Evolutionary conservation across 2,797 vertebrate genomes (phyloP), one percentile per base, ranked within the genome.

Genomic region (Tangara arthus): DNA sequence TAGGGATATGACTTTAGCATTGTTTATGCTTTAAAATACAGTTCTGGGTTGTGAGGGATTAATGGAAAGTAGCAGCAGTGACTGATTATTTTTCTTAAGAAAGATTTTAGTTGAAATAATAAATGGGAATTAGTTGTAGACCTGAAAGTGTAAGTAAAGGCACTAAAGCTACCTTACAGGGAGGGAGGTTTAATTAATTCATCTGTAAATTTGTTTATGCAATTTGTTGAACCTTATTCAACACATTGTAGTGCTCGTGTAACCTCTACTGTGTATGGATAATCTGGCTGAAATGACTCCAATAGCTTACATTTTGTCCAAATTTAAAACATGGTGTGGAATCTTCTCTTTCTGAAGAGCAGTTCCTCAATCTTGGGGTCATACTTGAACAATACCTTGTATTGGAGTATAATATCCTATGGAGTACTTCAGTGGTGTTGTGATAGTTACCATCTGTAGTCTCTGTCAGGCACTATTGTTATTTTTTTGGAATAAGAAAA

Each of bases 31-130:
- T 84, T 77, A 70, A 79, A 87, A 47, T 32, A 52, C 52, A 49
- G 11, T 77, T 82, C 71, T 89, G 53, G 12, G 3, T 77, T 90
- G 50, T 87, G 50, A 92, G 76, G 44, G 34, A 73, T 76, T 90
- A 92, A 77, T 80, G 49, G 46, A 42, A 56, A 69, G 34, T 50
- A 64, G 39, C n/a, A 84, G 24, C 60, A 61, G 18, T 76, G 69
- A 70, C 32, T 24, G 42, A 61, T 86, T 71, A 50, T 90, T 94
- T 93, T 95, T 76, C 59, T 81, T 76, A 26, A 66, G 34, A 86
- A 71, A 55, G 12, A 66, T 56, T 94, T 69, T 63, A 72, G 14
- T 88, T 72, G 23, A 78, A 95, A 69, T 83, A 91, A 89, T 77
- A 60, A 82, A 59, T 73, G 61, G 68, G 6, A 78, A 86, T 77